phyloP scores from a whole-genome alignment of 1,140 invertebrate species.

The Whitmania pigra region DNA sequence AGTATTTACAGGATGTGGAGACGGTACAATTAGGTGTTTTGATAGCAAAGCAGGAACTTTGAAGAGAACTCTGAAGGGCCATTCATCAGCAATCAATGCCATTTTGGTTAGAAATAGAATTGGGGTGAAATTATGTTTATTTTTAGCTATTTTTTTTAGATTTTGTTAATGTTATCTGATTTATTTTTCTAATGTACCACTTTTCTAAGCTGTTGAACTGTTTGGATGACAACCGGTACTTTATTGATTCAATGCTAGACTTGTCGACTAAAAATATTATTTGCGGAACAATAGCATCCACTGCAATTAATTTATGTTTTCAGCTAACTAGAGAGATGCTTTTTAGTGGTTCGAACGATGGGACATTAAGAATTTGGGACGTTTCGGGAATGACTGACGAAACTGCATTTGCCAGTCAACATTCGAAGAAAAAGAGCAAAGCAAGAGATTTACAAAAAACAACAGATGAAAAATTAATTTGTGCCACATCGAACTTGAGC shows the following conservation, averaged over 20 bases:
- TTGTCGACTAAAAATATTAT: background rate
- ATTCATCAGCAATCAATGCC: background rate
- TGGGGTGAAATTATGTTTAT: background rate
- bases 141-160: no score
- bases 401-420: slow-evolving; percentile 27
- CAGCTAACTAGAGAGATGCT: slow-evolving; percentile 37
- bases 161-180: no score
- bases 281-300: background rate
- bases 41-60: slow-evolving; percentile 18
- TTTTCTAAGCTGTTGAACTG: background rate
- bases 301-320: background rate
- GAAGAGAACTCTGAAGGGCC: slow-evolving; percentile 13
- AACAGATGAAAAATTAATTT: background rate
- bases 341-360: slow-evolving; percentile 42
- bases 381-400: slow-evolving; percentile 31
- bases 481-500: no score
- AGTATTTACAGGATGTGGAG: slow-evolving; percentile 20
- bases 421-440: slow-evolving; percentile 28
- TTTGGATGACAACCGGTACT: background rate
- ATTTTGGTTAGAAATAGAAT: slow-evolving; percentile 1
- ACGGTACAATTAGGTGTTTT: slow-evolving; percentile 17
- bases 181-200: no score
- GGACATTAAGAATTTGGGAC: slow-evolving; percentile 42
- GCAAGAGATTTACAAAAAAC: slow-evolving; percentile 20
- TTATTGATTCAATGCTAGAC: background rate